Percentiles rank a stretch among this genome's conserved stretches.
Conservation (phyloP, 2,888 invertebrate species). For the Frankliniella intonsa region DNA sequence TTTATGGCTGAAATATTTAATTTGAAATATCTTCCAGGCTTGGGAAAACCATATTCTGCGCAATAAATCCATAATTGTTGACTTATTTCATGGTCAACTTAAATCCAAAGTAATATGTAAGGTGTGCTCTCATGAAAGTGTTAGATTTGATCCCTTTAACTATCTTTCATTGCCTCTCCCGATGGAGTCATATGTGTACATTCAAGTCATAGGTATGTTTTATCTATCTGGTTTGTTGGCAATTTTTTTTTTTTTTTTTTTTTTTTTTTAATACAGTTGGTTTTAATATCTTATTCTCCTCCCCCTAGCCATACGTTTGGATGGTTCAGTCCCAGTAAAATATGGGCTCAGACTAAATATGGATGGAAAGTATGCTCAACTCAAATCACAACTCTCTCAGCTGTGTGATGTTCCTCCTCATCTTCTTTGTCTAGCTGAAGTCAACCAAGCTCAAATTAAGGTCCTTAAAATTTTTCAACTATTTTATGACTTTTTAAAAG, state of each 20-base stretch:
- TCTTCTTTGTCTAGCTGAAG: constrained; percentile 67
- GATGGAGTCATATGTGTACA: constrained; percentile 76
- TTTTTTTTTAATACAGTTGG: constrained; percentile 22
- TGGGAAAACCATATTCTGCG: constrained; percentile 78
- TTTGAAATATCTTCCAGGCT: constrained; percentile 50
- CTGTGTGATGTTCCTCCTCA: constrained; percentile 58
- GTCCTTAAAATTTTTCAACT: constrained; percentile 32
- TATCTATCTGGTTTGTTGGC: constrained; percentile 18
- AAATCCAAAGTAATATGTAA: constrained; percentile 82
- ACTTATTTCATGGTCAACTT: constrained; percentile 86
- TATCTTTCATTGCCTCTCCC: constrained; percentile 84
- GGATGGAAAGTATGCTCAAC: constrained; percentile 71
- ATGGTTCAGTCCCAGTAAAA: constrained; percentile 76
- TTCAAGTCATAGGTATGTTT: constrained; percentile 65
- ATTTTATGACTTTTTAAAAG: neutral
- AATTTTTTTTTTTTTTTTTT: constrained; percentile 31
- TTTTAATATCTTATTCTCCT: constrained; percentile 27
- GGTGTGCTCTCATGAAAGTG: constrained; percentile 76
- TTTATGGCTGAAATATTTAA: constrained; percentile 40
- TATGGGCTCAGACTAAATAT: constrained; percentile 80
- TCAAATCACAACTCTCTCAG: constrained; percentile 66
- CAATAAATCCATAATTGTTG: constrained; percentile 83
- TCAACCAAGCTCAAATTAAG: constrained; percentile 65
- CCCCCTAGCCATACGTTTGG: constrained; percentile 63
- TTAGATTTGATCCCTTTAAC: constrained; percentile 89